Evolutionary conservation across 1,140 invertebrate species (phyloP).

Genomic region (Drosophila serrata): DNA sequence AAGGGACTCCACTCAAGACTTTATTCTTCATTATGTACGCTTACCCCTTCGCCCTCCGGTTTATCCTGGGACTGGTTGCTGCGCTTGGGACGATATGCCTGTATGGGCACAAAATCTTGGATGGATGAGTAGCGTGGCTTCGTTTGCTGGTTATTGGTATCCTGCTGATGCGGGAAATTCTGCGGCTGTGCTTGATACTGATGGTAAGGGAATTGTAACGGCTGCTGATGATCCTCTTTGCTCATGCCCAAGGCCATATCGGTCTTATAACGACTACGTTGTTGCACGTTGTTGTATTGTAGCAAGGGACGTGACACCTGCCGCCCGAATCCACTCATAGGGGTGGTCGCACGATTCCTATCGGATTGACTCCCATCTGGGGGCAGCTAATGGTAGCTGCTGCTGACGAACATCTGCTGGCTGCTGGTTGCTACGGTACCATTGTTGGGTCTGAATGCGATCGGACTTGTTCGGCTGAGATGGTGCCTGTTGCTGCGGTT

Average conservation of each 20-base stretch:
- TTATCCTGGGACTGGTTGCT: background rate
- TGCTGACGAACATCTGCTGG: background rate
- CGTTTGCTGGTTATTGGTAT: slow-evolving; percentile 1
- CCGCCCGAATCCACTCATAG: background rate
- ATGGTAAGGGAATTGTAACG: background rate
- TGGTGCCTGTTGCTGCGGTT: background rate
- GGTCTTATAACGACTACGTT: background rate
- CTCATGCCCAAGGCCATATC: background rate
- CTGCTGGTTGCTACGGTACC: background rate
- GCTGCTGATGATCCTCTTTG: background rate
- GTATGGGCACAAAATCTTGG: slow-evolving; percentile 68
- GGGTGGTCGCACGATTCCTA: background rate
- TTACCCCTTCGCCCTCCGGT: background rate
- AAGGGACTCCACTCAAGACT: background rate
- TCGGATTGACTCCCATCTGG: background rate
- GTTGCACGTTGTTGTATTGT: background rate
- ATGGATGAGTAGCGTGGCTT: slow-evolving; percentile 45
- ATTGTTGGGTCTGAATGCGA: slow-evolving; percentile 24
- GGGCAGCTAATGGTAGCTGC: background rate
- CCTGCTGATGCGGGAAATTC: slow-evolving; percentile 1
- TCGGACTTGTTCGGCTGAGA: background rate
- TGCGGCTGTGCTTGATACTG: slow-evolving; percentile 10
- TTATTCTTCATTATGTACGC: background rate
- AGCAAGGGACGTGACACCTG: background rate
- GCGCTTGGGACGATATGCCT: slow-evolving; percentile 63